These are phyloP conservation scores for Hemiprocne comata DNA, from an alignment of 2,113 vertebrate genomes.

Conservation along the genomic window DNA sequence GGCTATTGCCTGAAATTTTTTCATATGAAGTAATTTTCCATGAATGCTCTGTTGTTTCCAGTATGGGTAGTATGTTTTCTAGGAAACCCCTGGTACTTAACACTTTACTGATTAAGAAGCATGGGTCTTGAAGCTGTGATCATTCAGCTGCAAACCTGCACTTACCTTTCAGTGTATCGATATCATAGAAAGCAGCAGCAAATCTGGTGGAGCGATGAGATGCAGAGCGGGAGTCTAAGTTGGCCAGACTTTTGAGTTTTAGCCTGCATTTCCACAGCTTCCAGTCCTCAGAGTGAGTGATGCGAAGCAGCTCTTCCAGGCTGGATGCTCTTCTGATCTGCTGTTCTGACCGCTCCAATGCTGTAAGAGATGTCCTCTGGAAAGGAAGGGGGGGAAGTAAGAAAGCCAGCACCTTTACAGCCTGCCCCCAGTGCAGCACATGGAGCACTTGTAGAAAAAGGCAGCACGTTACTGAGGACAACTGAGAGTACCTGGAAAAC, in stretches of 20 bases:
- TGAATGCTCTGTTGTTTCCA: neutral
- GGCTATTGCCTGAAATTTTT: neutral
- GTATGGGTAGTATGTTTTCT: neutral
- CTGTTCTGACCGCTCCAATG: constrained; percentile 84
- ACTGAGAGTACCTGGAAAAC: neutral
- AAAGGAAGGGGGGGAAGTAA: neutral
- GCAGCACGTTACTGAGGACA: neutral
- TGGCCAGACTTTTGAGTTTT: constrained; percentile 82
- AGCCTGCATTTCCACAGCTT: constrained; percentile 93
- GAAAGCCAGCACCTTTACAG: neutral
- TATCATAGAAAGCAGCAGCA: constrained; percentile 90
- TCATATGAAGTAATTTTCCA: neutral
- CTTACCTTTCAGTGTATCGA: constrained; percentile 92
- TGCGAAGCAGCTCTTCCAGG: constrained; percentile 89
- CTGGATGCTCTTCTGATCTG: constrained; percentile 88
- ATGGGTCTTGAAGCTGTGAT: neutral
- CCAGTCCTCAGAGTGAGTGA: constrained; percentile 92
- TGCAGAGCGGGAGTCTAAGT: constrained; percentile 76
- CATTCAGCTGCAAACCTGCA: neutral
- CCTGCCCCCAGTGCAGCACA: neutral
- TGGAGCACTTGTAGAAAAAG: neutral
- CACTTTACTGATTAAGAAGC: neutral
- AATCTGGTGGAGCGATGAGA: constrained; percentile 92
- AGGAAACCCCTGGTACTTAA: neutral
- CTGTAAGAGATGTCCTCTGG: constrained; percentile 71